Percentiles rank a stretch among this genome's conserved stretches.
These are phyloP conservation scores for Micromesistius poutassou DNA, from an alignment of 2,797 vertebrate species.

Conservation along the genomic window DNA sequence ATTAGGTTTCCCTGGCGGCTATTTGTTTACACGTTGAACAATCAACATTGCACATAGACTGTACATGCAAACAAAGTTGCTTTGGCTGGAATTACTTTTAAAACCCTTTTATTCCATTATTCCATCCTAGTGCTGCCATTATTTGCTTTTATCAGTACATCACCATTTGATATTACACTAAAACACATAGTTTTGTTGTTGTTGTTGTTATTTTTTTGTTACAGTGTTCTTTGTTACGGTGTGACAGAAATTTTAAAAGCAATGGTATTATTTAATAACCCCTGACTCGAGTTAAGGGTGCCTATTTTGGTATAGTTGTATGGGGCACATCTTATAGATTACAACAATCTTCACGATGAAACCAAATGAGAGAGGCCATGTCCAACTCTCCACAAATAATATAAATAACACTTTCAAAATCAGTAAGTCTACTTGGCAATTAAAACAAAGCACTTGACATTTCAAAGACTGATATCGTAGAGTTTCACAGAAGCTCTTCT, in stretches of 20 bases:
- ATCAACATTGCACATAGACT: not conserved
- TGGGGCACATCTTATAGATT: not conserved
- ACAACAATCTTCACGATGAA: not conserved
- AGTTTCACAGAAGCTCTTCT: not conserved
- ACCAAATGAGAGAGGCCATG: not conserved
- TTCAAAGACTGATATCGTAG: not conserved
- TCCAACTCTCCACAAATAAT: not conserved
- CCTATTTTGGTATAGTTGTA: not conserved
- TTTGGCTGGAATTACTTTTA: not conserved
- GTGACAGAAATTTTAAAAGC: not conserved
- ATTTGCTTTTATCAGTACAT: not conserved
- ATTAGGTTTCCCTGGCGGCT: not conserved
- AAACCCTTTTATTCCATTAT: not conserved
- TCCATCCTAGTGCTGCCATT: not conserved
- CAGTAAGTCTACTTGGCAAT: too few species aligned
- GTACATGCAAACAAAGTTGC: not conserved
- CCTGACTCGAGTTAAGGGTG: not conserved
- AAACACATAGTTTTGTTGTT: not conserved
- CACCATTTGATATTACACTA: too few species aligned
- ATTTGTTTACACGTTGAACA: not conserved
- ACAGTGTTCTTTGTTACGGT: not conserved
- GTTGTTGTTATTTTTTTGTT: too few species aligned
- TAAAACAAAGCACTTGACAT: too few species aligned
- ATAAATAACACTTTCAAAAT: not conserved
- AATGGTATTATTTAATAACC: not conserved